Conservation (phyloP, 2,113 vertebrate species). For the Zeus faber region DNA sequence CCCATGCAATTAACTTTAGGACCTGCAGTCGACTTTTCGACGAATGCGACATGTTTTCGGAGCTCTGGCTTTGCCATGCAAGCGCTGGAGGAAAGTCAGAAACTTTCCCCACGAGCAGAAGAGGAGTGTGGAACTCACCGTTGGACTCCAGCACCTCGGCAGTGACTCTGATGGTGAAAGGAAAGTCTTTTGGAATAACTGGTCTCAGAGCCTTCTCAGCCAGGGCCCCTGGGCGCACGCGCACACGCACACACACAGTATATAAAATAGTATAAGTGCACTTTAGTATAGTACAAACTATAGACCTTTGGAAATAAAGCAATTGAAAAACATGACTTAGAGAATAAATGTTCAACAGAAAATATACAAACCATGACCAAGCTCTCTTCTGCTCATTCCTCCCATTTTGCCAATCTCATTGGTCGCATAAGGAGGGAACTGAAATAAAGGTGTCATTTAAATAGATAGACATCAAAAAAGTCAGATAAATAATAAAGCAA, state of each 20-base stretch:
- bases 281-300: too few species aligned
- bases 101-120: too few species aligned
- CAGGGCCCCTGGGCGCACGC: conserved; percentile 80
- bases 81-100: too few species aligned
- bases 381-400: conserved; percentile 88
- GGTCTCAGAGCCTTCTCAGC: conserved; percentile 92
- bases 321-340: too few species aligned
- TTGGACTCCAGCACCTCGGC: conserved; percentile 97
- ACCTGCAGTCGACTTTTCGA: too few species aligned
- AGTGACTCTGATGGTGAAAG: conserved; percentile 94
- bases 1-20: too few species aligned
- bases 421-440: conserved; percentile 98
- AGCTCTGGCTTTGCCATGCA: too few species aligned
- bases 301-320: neutral
- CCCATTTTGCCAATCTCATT: conserved; percentile 91
- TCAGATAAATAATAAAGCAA: too few species aligned
- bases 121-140: conserved; percentile 83
- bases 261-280: too few species aligned
- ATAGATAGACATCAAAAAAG: too few species aligned
- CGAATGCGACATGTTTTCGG: too few species aligned
- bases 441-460: conserved; percentile 22
- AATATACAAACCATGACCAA: conserved; percentile 87
- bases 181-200: conserved; percentile 91
- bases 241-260: neutral
- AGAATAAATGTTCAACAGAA: neutral